phyloP scores from a whole-genome alignment of 2,888 invertebrate genomes.

The Heliothis peltigera region DNA sequence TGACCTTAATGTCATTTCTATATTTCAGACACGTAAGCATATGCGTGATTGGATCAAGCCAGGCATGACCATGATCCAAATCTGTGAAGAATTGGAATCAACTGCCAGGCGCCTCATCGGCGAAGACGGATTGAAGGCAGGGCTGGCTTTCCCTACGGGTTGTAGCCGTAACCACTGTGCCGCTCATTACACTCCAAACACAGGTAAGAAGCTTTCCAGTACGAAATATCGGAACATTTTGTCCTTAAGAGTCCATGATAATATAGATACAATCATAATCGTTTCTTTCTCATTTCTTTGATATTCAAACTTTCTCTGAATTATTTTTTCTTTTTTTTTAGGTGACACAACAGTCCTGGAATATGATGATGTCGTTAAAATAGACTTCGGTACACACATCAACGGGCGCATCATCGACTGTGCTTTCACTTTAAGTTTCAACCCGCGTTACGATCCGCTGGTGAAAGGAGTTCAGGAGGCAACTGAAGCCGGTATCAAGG shows the following conservation, averaged over 20 bases:
- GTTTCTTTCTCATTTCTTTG: no score
- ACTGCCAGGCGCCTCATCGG: slow-evolving; percentile 97
- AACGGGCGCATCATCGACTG: slow-evolving; percentile 99
- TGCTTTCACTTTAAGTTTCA: slow-evolving; percentile 99
- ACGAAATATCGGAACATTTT: no score
- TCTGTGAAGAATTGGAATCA: slow-evolving; percentile 98
- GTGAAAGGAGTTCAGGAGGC: slow-evolving; percentile 99
- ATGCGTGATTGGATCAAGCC: slow-evolving; percentile 98
- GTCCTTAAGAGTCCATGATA: no score
- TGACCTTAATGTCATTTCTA: slow-evolving; percentile 13
- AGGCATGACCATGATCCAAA: slow-evolving; percentile 99
- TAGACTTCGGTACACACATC: slow-evolving; percentile 99
- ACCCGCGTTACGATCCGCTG: slow-evolving; percentile 98
- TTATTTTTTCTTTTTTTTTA: slow-evolving; percentile 53
- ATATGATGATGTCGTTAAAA: slow-evolving; percentile 99
- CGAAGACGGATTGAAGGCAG: slow-evolving; percentile 98
- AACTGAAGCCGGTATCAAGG: slow-evolving; percentile 99
- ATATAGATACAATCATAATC: no score
- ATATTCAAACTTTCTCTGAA: no score
- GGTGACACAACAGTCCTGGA: slow-evolving; percentile 97
- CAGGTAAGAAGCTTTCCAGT: slow-evolving; percentile 87
- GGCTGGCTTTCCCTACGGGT: slow-evolving; percentile 98
- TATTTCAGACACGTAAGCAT: slow-evolving; percentile 94
- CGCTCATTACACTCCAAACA: slow-evolving; percentile 99
- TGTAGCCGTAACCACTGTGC: slow-evolving; percentile 99